phyloP scores from a whole-genome alignment of 1,140 invertebrate genomes.

The Conus betulinus region DNA sequence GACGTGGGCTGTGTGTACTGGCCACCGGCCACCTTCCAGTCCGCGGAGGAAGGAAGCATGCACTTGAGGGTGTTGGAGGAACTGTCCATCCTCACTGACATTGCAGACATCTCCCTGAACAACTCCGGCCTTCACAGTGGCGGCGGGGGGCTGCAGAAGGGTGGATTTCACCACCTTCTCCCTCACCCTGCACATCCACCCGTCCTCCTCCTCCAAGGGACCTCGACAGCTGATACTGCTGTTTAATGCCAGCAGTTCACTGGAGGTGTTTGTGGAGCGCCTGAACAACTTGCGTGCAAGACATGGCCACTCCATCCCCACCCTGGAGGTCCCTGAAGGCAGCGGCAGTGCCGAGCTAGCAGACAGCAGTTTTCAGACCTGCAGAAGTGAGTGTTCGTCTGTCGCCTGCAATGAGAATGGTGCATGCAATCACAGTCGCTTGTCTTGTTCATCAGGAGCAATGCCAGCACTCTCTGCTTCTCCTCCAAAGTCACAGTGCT shows the following conservation, averaged over 20 bases:
- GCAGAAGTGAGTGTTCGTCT: neutral
- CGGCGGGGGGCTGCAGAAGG: neutral
- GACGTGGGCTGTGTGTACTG: conserved; percentile 57
- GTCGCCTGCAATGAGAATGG: neutral
- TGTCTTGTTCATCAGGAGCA: neutral
- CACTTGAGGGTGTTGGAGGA: conserved; percentile 58
- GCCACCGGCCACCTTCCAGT: conserved; percentile 65
- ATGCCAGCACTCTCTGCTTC: neutral
- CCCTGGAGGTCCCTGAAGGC: conserved; percentile 61
- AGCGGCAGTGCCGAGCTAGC: conserved; percentile 60
- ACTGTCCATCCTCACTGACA: conserved; percentile 65
- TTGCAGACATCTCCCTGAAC: conserved; percentile 65
- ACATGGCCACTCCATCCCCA: conserved; percentile 63
- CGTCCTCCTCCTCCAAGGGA: neutral
- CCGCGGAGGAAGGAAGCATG: conserved; percentile 40
- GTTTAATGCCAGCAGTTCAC: conserved; percentile 52
- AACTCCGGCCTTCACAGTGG: neutral
- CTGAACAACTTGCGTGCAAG: conserved; percentile 65
- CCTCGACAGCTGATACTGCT: neutral
- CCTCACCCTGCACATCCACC: conserved; percentile 1
- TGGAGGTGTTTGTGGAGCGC: conserved; percentile 65
- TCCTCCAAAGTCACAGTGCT: neutral
- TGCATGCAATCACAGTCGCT: neutral
- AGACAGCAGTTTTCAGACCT: conserved; percentile 30
- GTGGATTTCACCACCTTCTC: conserved; percentile 14